These are phyloP conservation scores for Eupsittula cactorum DNA, from an alignment of 2,113 vertebrate genomes.

Conservation along the genomic window DNA sequence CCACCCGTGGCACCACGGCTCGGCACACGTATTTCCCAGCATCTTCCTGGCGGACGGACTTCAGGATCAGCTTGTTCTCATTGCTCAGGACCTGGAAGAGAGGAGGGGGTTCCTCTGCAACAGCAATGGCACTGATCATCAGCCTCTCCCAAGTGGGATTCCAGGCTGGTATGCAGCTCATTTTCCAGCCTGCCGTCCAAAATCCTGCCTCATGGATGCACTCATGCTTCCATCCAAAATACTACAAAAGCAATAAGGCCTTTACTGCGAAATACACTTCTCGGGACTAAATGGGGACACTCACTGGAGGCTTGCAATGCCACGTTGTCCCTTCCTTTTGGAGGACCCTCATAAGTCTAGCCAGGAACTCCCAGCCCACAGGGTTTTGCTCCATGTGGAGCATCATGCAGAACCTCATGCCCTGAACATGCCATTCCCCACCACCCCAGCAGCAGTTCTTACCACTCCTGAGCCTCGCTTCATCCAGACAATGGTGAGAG, in stretches of 20 bases:
- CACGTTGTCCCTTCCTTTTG: not conserved
- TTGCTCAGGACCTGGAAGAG: slow-evolving; percentile 94
- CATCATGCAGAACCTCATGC: not conserved
- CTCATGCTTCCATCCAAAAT: not conserved
- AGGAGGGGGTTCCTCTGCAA: not conserved
- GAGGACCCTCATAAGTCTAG: not conserved
- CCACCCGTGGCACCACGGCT: slow-evolving; percentile 93
- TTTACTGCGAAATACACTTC: not conserved
- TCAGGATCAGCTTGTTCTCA: slow-evolving; percentile 91
- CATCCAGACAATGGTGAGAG: slow-evolving; percentile 99
- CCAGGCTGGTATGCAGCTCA: not conserved
- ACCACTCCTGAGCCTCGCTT: slow-evolving; percentile 98
- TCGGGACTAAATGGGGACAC: not conserved
- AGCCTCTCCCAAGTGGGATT: not conserved
- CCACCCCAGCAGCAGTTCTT: not conserved
- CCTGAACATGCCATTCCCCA: rapidly evolving
- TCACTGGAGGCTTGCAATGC: not conserved
- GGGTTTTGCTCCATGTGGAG: not conserved
- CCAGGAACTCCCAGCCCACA: not conserved
- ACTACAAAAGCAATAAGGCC: not conserved
- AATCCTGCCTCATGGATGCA: not conserved
- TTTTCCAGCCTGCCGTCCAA: not conserved
- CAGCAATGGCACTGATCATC: not conserved
- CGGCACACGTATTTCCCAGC: slow-evolving; percentile 96
- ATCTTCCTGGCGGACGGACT: slow-evolving; percentile 93